Evolutionary conservation across 2,113 vertebrate genomes (phyloP).

Genomic region (Cardinalis cardinalis): DNA sequence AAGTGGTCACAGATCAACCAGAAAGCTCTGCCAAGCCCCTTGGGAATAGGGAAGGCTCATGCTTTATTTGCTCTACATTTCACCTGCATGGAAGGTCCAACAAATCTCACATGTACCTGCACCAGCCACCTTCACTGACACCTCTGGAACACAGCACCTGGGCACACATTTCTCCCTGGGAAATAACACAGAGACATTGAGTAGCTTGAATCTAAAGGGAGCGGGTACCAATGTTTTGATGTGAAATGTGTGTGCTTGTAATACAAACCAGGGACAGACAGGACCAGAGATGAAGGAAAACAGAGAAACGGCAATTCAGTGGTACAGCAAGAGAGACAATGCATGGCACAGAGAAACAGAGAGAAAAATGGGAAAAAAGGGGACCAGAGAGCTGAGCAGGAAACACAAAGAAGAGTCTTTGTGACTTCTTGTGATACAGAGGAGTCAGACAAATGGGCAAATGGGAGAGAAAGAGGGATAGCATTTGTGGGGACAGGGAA

Average conservation of each 20-base stretch:
- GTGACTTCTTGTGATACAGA: neutral
- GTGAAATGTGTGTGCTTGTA: neutral
- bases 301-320: neutral
- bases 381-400: neutral
- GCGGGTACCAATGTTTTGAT: neutral
- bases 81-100: neutral
- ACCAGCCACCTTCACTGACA: neutral
- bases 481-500: neutral
- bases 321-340: neutral
- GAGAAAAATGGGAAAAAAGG: neutral
- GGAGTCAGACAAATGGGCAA: neutral
- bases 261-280: neutral
- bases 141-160: neutral
- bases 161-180: neutral
- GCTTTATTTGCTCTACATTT: neutral
- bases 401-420: neutral
- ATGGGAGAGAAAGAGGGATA: neutral
- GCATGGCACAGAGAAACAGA: neutral
- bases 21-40: neutral
- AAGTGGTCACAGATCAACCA: neutral
- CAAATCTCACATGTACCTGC: neutral
- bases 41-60: neutral
- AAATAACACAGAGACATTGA: neutral
- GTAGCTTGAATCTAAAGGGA: neutral
- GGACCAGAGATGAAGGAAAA: neutral